Conservation (phyloP, 2,888 invertebrate species). For the Parascotia fuliginaria region DNA sequence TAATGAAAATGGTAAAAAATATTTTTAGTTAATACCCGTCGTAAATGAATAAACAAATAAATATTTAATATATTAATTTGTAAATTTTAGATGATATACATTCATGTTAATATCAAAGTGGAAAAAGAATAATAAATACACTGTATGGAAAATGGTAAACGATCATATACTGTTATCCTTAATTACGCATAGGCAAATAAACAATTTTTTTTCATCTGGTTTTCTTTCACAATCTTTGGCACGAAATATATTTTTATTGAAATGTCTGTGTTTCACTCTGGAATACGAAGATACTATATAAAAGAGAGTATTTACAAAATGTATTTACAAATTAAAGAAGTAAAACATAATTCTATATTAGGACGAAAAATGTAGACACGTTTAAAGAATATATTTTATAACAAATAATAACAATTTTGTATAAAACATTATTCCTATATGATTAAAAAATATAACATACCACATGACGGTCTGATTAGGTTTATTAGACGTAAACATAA, state of each 20-base stretch:
- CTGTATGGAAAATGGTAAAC: slow-evolving; percentile 22
- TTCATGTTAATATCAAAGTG: slow-evolving; percentile 5
- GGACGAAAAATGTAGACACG: slow-evolving; percentile 21
- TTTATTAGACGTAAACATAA: slow-evolving; percentile 10
- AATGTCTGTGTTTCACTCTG: slow-evolving; percentile 19
- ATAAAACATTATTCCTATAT: slow-evolving; percentile 5
- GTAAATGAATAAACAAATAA: slow-evolving; percentile 36
- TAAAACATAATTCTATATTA: slow-evolving; percentile 14
- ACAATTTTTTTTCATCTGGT: slow-evolving; percentile 22
- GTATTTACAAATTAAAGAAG: slow-evolving; percentile 38
- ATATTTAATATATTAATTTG: slow-evolving; percentile 22
- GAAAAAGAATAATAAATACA: slow-evolving; percentile 4
- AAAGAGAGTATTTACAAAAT: slow-evolving; percentile 33
- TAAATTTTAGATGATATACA: slow-evolving; percentile 7
- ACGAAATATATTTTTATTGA: slow-evolving; percentile 38
- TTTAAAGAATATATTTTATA: slow-evolving; percentile 12
- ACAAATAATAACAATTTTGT: slow-evolving; percentile 2
- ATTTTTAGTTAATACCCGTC: slow-evolving; percentile 43
- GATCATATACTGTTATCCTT: slow-evolving; percentile 15
- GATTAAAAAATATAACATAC: slow-evolving; percentile 11
- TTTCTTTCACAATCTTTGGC: slow-evolving; percentile 48
- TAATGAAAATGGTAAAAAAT: slow-evolving; percentile 41
- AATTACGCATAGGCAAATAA: slow-evolving; percentile 14
- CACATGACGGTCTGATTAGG: slow-evolving; percentile 11
- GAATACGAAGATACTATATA: slow-evolving; percentile 17